Evolutionary conservation across 2,113 vertebrate species (phyloP), one percentile per base, ranked within the genome.

Genomic region (Andinoacara biseriatus): DNA sequence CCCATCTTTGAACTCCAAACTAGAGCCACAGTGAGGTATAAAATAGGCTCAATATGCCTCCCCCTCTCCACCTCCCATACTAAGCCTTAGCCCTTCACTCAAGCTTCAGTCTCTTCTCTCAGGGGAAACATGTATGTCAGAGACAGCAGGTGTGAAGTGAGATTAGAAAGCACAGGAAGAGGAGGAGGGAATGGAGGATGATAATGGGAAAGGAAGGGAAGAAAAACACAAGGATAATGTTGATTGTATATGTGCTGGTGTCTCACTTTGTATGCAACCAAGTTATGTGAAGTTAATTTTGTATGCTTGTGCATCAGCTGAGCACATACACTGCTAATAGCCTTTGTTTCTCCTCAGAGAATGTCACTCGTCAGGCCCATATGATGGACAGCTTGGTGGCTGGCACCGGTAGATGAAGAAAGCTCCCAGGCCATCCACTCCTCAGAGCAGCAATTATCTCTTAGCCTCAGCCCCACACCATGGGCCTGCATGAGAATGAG

Each of bases 81-180:
- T 88, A 85, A 89, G 86, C 90, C 82, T 79, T 58, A 84, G 77
- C 88, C 90, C 61, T 90, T 92, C 92, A 90, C 90, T 90, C 86
- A 83, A 80, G 82, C 91, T 86, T 85, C 80, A 79, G 56, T 82
- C 82, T 74, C 86, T 89, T 63, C 92, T 91, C 90, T 90, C 80
- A 6, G 85, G 86, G 92, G 81, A 84, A 87, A 90, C 91, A 89
- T 90, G 90, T 76, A 80, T 90, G 90, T 93, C 86, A 92, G 84
- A 90, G 91, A 94, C 89, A 91, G 94, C 94, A 94, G 92, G 92
- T 93, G 92, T 93, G 92, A 94, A 92, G 92, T 85, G 90, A 94
- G 94, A 94, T 94, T 94, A 95, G 90, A 90, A 91, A 89, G 81
- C 86, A 87, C 63, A 87, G 86, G 77, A 90, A 72, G 74, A 90